Percentiles rank a stretch among this genome's conserved stretches.
phyloP scores from a whole-genome alignment of 1,140 invertebrate species.

The Zophobas morio region DNA sequence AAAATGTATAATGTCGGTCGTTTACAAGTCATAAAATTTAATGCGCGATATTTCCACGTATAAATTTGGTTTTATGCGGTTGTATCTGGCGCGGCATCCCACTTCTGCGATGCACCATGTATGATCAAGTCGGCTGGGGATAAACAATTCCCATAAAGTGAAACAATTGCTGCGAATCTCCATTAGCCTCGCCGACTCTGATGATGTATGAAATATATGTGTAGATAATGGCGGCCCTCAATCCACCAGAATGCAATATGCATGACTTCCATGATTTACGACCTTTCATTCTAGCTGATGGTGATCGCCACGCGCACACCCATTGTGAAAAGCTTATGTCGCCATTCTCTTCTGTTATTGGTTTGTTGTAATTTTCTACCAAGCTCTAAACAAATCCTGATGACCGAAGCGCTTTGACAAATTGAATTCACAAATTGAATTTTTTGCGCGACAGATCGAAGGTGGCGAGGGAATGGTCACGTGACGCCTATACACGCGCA shows the following conservation, averaged over 20 bases:
- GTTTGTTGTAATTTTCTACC: constrained; percentile 39
- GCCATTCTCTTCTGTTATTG: constrained; percentile 41
- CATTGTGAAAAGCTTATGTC: constrained; percentile 45
- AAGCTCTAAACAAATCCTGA: constrained; percentile 31
- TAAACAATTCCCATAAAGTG: constrained; percentile 53
- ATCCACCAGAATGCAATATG: constrained; percentile 56
- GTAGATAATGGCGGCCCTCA: constrained; percentile 52
- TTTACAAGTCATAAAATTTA: constrained; percentile 61
- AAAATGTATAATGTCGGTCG: constrained; percentile 57
- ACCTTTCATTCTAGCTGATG: constrained; percentile 44
- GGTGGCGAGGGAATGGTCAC: not conserved
- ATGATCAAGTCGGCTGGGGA: constrained; percentile 50
- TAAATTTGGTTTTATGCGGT: constrained; percentile 56
- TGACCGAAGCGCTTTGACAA: constrained; percentile 37
- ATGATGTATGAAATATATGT: constrained; percentile 59
- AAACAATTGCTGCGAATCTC: constrained; percentile 55
- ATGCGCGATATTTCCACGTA: constrained; percentile 59
- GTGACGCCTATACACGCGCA: constrained; percentile 4
- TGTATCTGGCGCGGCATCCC: constrained; percentile 31
- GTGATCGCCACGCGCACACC: constrained; percentile 20
- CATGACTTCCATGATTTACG: constrained; percentile 53
- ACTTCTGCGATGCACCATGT: constrained; percentile 42
- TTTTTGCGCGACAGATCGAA: constrained; percentile 16
- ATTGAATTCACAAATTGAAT: constrained; percentile 40
- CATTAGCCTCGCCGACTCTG: constrained; percentile 52